Evolutionary conservation across 2,797 vertebrate genomes (phyloP).

Genomic region (Schizopygopsis pylzovi): DNA sequence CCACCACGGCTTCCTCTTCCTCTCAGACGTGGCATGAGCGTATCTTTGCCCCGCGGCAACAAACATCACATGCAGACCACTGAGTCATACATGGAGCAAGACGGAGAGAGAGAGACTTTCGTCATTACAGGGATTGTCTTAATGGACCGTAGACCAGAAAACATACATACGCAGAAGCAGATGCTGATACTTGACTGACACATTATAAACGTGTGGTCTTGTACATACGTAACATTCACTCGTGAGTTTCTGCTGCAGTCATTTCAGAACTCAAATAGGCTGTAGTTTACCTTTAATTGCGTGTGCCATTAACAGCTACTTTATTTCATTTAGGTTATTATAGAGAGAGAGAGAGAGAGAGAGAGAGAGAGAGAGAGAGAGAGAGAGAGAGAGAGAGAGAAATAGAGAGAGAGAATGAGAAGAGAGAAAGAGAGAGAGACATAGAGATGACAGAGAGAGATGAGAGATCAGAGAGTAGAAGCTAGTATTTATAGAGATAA

Average conservation of each 20-base stretch:
- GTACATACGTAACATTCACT: neutral
- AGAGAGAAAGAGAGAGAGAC: no score
- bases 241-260: neutral
- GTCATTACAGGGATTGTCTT: slow-evolving; percentile 11
- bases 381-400: no score
- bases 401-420: no score
- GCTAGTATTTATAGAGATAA: no score
- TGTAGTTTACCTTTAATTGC: neutral
- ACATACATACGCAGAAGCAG: neutral
- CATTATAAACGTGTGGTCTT: neutral
- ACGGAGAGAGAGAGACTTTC: neutral
- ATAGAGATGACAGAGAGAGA: no score
- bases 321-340: no score
- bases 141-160: neutral
- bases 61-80: slow-evolving; percentile 26
- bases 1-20: neutral
- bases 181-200: neutral
- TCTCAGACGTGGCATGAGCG: slow-evolving; percentile 11
- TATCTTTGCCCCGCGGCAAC: slow-evolving; percentile 27
- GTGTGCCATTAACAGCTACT: no score
- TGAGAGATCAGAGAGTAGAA: no score
- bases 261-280: neutral
- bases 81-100: slow-evolving; percentile 34
- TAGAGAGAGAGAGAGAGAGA: no score
- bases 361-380: no score